Evolutionary conservation across 92 coral and sea anemone species (phyloP).

Genomic region (Palythoa heliodiscus): DNA sequence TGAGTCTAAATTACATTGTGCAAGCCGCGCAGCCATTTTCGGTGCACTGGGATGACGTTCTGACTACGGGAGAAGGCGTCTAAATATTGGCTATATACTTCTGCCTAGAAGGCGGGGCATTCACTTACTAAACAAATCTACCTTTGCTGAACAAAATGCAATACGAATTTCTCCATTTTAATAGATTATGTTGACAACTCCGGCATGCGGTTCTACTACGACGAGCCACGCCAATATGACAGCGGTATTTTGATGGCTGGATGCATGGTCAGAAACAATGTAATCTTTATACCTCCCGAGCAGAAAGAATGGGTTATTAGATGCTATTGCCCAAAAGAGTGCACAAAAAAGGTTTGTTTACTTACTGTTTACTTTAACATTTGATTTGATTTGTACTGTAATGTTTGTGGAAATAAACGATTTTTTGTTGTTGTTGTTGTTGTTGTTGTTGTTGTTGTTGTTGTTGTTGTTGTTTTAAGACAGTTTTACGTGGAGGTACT

Average conservation of each 20-base stretch:
- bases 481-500: no score
- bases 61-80: no score
- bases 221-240: conserved; percentile 19
- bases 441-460: no score
- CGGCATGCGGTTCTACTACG: conserved; percentile 39
- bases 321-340: conserved; percentile 1
- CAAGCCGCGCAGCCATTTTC: no score
- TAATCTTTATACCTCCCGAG: conserved; percentile 13
- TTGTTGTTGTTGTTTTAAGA: no score
- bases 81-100: no score
- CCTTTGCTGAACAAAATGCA: no score
- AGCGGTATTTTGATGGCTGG: conserved; percentile 34
- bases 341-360: background rate
- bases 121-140: no score
- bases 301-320: conserved; percentile 19
- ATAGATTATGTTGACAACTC: conserved; percentile 26
- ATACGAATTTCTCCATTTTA: background rate
- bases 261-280: conserved; percentile 13
- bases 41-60: no score
- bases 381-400: background rate
- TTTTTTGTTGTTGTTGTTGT: background rate
- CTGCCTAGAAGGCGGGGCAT: no score
- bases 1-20: no score
- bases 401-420: background rate
- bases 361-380: background rate